Percentiles rank a stretch among this genome's conserved stretches.
phyloP scores from a whole-genome alignment of 64 coral and sea anemone species.

The Platygyra sinensis region DNA sequence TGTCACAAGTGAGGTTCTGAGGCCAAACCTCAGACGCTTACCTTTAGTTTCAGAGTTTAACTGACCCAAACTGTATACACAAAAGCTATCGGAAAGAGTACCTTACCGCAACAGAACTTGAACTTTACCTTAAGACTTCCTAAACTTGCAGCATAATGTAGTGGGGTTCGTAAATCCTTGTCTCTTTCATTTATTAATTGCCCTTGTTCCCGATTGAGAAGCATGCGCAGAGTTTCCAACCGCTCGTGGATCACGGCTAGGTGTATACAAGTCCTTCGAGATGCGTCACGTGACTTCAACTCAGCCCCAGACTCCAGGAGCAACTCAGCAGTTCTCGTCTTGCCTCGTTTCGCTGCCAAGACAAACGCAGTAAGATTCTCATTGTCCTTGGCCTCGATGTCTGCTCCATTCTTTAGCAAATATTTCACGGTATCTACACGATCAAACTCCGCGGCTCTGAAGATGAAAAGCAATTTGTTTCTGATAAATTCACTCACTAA shows the following conservation, averaged over 20 bases:
- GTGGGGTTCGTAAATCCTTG: slow-evolving; percentile 35
- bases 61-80: no score
- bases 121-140: background rate
- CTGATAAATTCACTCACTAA: no score
- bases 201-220: slow-evolving; percentile 28
- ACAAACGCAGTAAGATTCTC: slow-evolving; percentile 63
- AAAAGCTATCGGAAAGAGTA: no score
- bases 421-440: slow-evolving; percentile 39
- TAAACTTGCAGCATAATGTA: slow-evolving; percentile 8
- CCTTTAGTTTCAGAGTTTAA: no score
- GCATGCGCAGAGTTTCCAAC: slow-evolving; percentile 50
- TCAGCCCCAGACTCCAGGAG: slow-evolving; percentile 68
- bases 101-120: no score
- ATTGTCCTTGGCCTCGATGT: slow-evolving; percentile 49
- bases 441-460: slow-evolving; percentile 57
- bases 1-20: no score
- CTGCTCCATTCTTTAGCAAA: background rate
- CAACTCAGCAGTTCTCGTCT: slow-evolving; percentile 34
- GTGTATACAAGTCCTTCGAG: slow-evolving; percentile 67
- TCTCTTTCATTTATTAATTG: slow-evolving; percentile 47
- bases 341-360: slow-evolving; percentile 43
- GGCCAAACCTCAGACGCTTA: no score
- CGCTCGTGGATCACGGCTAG: slow-evolving; percentile 63
- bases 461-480: background rate
- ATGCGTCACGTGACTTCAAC: slow-evolving; percentile 43